phyloP scores from a whole-genome alignment of 2,113 vertebrate genomes.

The Balaenoptera acutorostrata region DNA sequence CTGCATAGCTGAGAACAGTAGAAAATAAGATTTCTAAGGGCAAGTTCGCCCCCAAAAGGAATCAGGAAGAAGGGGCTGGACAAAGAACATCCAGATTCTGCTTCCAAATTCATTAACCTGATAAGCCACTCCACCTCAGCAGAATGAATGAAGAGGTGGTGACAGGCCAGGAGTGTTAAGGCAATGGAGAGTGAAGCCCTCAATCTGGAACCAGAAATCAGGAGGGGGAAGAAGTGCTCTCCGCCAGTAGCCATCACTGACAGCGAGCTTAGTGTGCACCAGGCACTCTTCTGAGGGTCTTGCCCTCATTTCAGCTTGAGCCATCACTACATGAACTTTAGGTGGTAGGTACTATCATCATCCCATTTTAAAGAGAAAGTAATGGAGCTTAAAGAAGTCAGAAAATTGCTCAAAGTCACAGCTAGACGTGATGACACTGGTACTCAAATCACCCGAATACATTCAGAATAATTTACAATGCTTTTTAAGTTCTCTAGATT shows the following conservation, averaged over 20 bases:
- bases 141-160: not conserved
- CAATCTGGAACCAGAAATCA: not conserved
- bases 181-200: not conserved
- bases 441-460: not conserved
- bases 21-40: not conserved
- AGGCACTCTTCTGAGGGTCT: not conserved
- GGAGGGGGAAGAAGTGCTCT: not conserved
- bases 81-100: not conserved
- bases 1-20: not conserved
- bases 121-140: not conserved
- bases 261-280: accelerated
- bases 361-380: not conserved
- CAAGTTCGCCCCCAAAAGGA: not conserved
- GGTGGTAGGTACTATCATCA: not conserved
- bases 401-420: not conserved
- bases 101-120: not conserved
- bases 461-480: not conserved
- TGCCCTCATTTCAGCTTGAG: not conserved
- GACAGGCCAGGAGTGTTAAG: not conserved
- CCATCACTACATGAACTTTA: not conserved
- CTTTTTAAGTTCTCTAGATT: not conserved
- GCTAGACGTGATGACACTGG: not conserved
- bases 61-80: not conserved
- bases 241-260: not conserved
- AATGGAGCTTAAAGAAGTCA: not conserved